Percentiles rank a stretch among this genome's conserved stretches.
Conservation (phyloP, 2,113 vertebrate species). For the Genyomyrus donnyi region DNA sequence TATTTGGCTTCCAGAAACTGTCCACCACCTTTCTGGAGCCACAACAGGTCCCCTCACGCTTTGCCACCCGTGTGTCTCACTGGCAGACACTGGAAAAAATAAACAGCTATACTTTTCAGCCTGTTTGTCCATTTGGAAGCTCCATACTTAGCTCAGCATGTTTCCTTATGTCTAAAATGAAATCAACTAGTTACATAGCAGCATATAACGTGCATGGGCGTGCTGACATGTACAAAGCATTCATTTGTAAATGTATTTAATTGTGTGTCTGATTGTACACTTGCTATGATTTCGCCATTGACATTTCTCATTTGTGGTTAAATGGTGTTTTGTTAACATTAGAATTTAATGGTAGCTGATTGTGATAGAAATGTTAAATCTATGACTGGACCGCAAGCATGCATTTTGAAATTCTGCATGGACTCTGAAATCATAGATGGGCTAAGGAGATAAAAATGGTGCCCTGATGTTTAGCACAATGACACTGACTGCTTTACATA, state of each 20-base stretch:
- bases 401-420: background rate
- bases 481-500: background rate
- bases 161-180: background rate
- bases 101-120: background rate
- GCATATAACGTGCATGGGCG: background rate
- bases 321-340: background rate
- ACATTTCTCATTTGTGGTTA: background rate
- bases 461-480: background rate
- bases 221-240: background rate
- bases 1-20: background rate
- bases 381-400: background rate
- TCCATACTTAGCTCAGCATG: background rate
- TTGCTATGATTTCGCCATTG: background rate
- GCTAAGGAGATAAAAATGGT: background rate
- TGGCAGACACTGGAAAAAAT: background rate
- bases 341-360: background rate
- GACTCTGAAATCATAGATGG: background rate
- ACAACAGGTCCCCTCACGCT: background rate
- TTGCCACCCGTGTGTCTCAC: background rate
- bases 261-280: background rate
- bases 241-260: background rate
- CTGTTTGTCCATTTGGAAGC: background rate
- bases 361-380: background rate
- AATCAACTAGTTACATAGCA: background rate
- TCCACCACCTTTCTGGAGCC: background rate